phyloP scores from a whole-genome alignment of 2,113 vertebrate genomes.

The Laticauda colubrina region DNA sequence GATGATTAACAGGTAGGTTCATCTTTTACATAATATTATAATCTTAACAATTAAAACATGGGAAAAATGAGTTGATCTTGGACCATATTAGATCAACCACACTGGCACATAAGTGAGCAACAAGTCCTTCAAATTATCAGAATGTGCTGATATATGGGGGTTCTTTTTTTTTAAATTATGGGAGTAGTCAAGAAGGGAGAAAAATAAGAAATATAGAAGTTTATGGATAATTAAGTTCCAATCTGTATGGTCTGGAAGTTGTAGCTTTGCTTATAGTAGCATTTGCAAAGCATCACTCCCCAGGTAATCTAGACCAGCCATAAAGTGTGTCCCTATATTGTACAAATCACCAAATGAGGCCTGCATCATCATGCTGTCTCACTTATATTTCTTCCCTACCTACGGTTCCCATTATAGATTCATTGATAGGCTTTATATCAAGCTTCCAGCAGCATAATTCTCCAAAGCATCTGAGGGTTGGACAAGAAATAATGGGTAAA shows the following conservation, averaged over 20 bases:
- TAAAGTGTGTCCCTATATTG: neutral
- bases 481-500: neutral
- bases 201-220: neutral
- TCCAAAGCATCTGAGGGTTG: neutral
- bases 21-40: neutral
- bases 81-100: neutral
- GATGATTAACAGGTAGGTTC: neutral
- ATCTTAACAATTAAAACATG: neutral
- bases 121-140: neutral
- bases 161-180: neutral
- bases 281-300: neutral
- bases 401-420: neutral
- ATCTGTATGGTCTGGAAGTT: neutral
- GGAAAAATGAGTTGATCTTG: neutral
- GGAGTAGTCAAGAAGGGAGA: neutral
- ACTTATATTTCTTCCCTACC: neutral
- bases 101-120: neutral
- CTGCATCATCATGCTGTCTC: neutral
- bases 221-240: neutral
- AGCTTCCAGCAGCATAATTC: neutral
- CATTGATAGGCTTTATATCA: neutral
- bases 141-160: neutral
- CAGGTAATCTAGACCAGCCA: neutral
- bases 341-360: neutral
- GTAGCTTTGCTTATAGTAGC: neutral